Base-by-base conservation (phyloP, 2,113 vertebrate species). In the Pelusios castaneus region DNA sequence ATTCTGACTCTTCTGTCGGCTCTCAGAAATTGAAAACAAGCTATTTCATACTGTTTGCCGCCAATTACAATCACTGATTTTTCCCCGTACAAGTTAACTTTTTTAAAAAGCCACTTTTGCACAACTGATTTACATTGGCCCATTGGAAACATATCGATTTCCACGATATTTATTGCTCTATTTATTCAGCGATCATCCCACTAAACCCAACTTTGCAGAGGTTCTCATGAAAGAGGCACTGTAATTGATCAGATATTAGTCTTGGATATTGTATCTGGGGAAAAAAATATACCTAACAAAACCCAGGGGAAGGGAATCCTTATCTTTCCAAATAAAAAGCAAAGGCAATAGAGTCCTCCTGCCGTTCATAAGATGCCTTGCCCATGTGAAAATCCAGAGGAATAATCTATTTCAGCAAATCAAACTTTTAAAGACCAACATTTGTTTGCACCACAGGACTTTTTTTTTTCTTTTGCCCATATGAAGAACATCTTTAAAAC, bases 331-430 rank as follows among this genome's bases (percentile, higher is more conserved):
- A 76, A 76, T 76, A 43, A 41, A 43, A 75, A 76, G 67, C 34
- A 82, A 79, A 27, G 0, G 19, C 67, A 51, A 9, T 0, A 31
- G 25, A 10, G 21, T 93, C 29, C 1, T 14, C 41, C 51, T n/a
- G 55, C 51, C 24, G 3, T 56, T 82, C 79, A 58, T 29, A 84
- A 27, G 58, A 94, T 88, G 89, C 75, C 58, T 89, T 93, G 78
- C 73, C 51, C 93, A 95, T 95, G 91, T 93, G 92, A 93, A 96
- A 56, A 60, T 47, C 47, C 47, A 47, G 47, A 47, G 47, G 47
- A 47, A 6, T 47, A 47, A 10, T 47, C 47, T 47, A 47, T 6
- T 47, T 47, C 47, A 47, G 47, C 47, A 47, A 47, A 47, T 47
- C 47, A 47, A 47, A 47, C 47, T 8, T 47, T 47, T 47, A 47